phyloP scores from a whole-genome alignment of 2,113 vertebrate genomes.

The Rutilus rutilus region DNA sequence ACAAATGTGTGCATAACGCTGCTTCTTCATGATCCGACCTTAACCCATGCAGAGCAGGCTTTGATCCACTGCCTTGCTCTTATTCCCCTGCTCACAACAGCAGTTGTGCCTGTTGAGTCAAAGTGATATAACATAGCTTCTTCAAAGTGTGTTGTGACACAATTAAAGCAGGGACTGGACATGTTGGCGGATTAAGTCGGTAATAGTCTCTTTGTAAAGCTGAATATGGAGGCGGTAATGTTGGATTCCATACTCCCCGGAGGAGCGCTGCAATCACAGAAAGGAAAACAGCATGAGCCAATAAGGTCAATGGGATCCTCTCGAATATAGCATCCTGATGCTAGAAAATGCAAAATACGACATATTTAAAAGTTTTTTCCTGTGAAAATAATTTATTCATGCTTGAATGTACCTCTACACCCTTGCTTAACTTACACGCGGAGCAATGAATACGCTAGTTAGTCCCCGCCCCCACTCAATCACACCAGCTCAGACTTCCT shows the following conservation, averaged over 20 bases:
- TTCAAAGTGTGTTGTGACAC: conserved; percentile 14
- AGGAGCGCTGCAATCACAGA: not conserved
- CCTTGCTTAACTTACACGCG: too few species aligned
- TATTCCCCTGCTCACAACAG: conserved; percentile 47
- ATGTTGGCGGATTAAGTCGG: conserved; percentile 10
- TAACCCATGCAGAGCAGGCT: conserved; percentile 47
- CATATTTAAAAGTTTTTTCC: too few species aligned
- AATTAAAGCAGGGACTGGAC: conserved; percentile 30
- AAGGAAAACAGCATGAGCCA: not conserved
- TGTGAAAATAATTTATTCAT: too few species aligned
- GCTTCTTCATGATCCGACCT: conserved; percentile 40
- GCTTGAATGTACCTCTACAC: too few species aligned
- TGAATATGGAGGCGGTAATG: conserved; percentile 15
- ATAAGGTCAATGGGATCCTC: conserved; percentile 53
- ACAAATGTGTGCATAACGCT: conserved; percentile 47
- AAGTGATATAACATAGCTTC: conserved; percentile 23
- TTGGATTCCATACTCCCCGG: conserved; percentile 5
- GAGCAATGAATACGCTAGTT: too few species aligned
- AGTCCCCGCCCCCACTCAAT: too few species aligned
- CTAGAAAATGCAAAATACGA: not conserved
- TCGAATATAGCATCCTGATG: not conserved
- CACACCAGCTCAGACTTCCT: too few species aligned
- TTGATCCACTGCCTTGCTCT: conserved; percentile 55
- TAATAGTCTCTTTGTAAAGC: conserved; percentile 37
- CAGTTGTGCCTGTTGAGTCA: conserved; percentile 47